Evolutionary conservation across 92 coral and sea anemone genomes (phyloP), one percentile per base, ranked within the genome.

Genomic region (Paragorgia papillata): DNA sequence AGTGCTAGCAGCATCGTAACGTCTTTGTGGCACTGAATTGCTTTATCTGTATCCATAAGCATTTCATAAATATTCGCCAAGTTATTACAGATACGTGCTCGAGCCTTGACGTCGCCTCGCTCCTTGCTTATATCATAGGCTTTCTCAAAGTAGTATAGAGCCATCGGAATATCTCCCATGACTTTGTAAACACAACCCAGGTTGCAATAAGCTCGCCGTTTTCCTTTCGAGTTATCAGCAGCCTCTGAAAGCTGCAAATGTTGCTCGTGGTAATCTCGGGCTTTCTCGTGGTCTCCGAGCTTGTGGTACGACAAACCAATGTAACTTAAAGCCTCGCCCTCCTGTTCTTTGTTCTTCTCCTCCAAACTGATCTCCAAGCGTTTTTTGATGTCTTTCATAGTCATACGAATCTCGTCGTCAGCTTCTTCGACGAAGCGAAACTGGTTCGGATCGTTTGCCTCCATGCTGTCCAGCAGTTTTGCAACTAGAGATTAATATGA

Each of bases 401-500:
- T 90, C 53, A 50, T 84, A 31, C 51, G 79, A 26, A 94, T 62
- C 71, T 88, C 97, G 26, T 87, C 92, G 26, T 94, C 92, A 0
- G 79, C 81, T 33, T 94, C 96, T 56, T 86, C 89, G 19, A 91
- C 88, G 66, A 88, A 76, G 29, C 98, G 89, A 81, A 88, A 94
- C 80, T 85, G 90, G 53, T 91, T 94, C 0, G 98, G 98, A 40
- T 94, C 98, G 76, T 91, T 94, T 66, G 85, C 84, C 57, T 91
- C 97, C 88, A 89, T 83, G n/a, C n/a, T n/a, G 80, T 62, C 29
- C 33, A 28, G 0, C 49, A 48, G 50, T 46, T 28, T n/a, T 46
- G 53, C 7, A 46, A 46, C 43, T 37, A 5, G 43, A 5, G 43
- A 37, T n/a, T n/a, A n/a, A n/a, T n/a, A n/a, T n/a, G n/a, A n/a